Base-by-base conservation (phyloP, 2,113 vertebrate genomes). In the Lampris megalopsis region DNA sequence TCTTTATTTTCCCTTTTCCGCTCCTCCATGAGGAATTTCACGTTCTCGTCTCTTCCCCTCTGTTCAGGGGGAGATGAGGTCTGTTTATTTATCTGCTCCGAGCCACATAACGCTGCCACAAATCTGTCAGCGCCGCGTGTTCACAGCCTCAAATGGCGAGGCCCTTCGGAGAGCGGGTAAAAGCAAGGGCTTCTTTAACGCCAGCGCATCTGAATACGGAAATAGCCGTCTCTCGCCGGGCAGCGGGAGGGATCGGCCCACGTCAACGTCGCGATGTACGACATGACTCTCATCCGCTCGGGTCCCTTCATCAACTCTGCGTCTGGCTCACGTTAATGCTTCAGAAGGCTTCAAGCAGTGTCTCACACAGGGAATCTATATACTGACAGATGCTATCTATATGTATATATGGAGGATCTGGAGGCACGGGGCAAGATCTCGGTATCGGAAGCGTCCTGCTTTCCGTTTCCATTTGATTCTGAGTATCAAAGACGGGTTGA, bases 121-220 rank as follows among this genome's bases (percentile, higher is more conserved):
- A 79, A 66, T 73, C 69, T 71, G 68, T 77, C 70, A 60, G 63
- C 61, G 47, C 67, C 79, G 64, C 73, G 6, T 75, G 81, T 70
- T 77, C 82, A 81, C 86, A 75, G 47, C 42, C 42, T 58, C 75
- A 43, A 24, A 53, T 65, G 83, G 77, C 80, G 66, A 81, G 78
- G 24, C 24, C 43, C 61, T 71, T 81, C 48, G 50, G 73, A 71
- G 77, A 83, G 71, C 4, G 5, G 52, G 50, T 56, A 64, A 78
- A 24, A 80, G 62, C 63, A 9, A 53, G 35, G 57, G 64, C 56
- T 64, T 69, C 73, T 11, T 57, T 57, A 65, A 68, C 70, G 57
- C 57, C 24, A 1, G 71, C 78, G 61, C 4, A 63, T 70, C 59
- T 80, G 77, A 80, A 85, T 37, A 73, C 50, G 6, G 68, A 75